phyloP scores from a whole-genome alignment of 92 coral and sea anemone species.

The Montipora capitata region DNA sequence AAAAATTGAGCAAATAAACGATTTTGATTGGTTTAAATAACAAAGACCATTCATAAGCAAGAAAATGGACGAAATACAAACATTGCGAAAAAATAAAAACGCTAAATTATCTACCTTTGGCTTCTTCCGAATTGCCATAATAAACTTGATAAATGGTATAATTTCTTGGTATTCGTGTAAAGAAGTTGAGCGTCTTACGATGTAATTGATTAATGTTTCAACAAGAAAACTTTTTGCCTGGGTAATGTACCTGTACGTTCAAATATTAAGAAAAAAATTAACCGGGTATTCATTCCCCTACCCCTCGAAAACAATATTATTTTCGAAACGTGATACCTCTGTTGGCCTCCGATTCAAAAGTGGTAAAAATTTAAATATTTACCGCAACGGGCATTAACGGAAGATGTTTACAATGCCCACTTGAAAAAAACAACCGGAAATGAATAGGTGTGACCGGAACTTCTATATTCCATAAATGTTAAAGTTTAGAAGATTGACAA shows the following conservation, averaged over 20 bases:
- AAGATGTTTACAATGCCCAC: not conserved
- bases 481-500: too few species aligned
- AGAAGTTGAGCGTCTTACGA: not conserved
- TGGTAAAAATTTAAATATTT: not conserved
- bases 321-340: not conserved
- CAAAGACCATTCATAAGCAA: conserved; percentile 33
- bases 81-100: not conserved
- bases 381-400: not conserved
- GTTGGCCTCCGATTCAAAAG: not conserved
- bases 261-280: too few species aligned
- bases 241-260: too few species aligned
- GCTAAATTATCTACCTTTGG: not conserved
- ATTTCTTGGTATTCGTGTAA: not conserved
- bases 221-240: too few species aligned
- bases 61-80: conserved; percentile 15
- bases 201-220: not conserved
- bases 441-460: not conserved
- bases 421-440: conserved; percentile 23
- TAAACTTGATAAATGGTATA: not conserved
- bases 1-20: too few species aligned
- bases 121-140: conserved; percentile 4
- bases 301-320: not conserved
- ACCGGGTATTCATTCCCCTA: too few species aligned
- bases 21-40: conserved; percentile 47
- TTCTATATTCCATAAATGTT: too few species aligned